Percentiles rank a stretch among this genome's conserved stretches.
Conservation (phyloP, 64 coral and sea anemone species). For the Stylophora pistillata region DNA sequence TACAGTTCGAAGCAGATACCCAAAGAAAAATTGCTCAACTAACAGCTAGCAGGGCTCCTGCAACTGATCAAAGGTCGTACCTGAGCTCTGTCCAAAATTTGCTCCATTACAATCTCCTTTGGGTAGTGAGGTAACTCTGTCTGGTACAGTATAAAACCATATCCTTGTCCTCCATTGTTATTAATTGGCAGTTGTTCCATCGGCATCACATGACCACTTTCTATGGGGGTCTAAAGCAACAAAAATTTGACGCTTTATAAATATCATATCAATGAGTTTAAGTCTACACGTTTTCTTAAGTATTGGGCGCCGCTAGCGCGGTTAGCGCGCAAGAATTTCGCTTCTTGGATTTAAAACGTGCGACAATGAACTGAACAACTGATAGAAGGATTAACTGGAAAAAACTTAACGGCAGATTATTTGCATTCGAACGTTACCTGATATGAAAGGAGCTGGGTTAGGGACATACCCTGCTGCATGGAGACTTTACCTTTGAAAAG, state of each 20-base stretch:
- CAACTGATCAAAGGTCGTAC: neutral
- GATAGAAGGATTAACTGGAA: no score
- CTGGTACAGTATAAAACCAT: slow-evolving; percentile 58
- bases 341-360: no score
- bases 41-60: neutral
- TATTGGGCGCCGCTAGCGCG: no score
- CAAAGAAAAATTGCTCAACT: neutral
- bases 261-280: no score
- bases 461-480: neutral
- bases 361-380: no score
- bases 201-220: slow-evolving; percentile 10
- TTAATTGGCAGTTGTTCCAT: slow-evolving; percentile 49
- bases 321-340: no score
- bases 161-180: slow-evolving; percentile 47
- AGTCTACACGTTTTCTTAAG: no score
- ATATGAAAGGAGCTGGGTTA: slow-evolving; percentile 7
- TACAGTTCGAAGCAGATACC: neutral
- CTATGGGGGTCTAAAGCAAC: neutral
- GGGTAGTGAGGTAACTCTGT: neutral
- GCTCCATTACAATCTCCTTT: slow-evolving; percentile 12
- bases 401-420: no score
- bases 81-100: slow-evolving; percentile 55
- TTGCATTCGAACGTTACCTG: neutral
- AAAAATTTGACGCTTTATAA: neutral
- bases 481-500: neutral